These are phyloP conservation scores for Eilema sororculum DNA, from an alignment of 2,888 invertebrate genomes.

Conservation along the genomic window DNA sequence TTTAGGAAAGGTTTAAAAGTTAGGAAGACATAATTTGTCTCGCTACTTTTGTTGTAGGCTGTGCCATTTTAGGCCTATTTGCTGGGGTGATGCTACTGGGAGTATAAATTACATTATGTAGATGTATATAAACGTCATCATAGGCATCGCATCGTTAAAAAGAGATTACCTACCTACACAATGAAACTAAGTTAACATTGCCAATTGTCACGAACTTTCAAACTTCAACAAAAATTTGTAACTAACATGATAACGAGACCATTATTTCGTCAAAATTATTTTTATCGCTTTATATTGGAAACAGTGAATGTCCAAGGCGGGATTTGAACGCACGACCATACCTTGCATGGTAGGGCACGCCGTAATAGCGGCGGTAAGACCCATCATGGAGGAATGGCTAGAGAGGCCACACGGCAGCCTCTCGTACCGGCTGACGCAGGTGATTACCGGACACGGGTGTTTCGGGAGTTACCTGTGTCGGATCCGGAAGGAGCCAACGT, in stretches of 20 bases:
- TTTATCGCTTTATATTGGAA: too few relatives aligned
- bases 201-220: background rate
- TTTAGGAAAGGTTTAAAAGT: background rate
- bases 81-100: background rate
- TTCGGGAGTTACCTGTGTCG: too few relatives aligned
- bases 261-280: background rate
- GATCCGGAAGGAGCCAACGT: too few relatives aligned
- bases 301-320: too few relatives aligned
- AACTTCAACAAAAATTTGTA: background rate
- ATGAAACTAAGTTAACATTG: background rate
- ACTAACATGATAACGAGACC: background rate
- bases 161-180: background rate
- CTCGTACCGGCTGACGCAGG: too few relatives aligned
- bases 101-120: background rate
- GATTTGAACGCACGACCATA: too few relatives aligned
- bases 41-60: background rate
- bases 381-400: too few relatives aligned
- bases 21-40: background rate
- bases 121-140: background rate
- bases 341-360: too few relatives aligned
- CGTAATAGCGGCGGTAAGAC: too few relatives aligned
- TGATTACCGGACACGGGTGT: too few relatives aligned
- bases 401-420: too few relatives aligned
- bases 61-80: background rate
- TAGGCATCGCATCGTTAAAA: slow-evolving; percentile 3